phyloP scores from a whole-genome alignment of 2,113 vertebrate species.

The Centropus unirufus region DNA sequence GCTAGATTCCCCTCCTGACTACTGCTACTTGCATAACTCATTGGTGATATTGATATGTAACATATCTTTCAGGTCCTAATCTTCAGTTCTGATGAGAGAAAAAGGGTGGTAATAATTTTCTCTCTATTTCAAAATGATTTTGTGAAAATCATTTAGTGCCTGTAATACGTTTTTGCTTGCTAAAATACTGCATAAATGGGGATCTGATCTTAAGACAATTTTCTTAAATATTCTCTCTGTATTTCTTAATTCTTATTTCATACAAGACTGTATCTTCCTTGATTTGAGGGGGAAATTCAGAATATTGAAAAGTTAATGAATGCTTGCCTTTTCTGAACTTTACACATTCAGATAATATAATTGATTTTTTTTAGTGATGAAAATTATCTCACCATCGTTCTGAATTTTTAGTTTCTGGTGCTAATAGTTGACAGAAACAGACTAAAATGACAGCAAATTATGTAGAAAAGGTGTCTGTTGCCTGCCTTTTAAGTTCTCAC shows the following conservation, averaged over 20 bases:
- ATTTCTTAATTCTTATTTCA: neutral
- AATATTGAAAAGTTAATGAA: neutral
- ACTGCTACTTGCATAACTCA: neutral
- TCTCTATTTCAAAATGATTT: neutral
- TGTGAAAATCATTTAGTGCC: neutral
- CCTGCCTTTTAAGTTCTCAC: neutral
- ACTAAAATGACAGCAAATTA: neutral
- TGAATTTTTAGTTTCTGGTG: neutral
- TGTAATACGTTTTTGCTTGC: neutral
- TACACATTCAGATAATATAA: neutral
- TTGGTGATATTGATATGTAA: neutral
- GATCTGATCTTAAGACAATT: neutral
- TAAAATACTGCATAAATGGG: neutral
- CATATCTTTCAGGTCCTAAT: neutral
- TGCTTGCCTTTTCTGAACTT: neutral
- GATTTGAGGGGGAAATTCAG: neutral
- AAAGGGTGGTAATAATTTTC: neutral
- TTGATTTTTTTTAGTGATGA: neutral
- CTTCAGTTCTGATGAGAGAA: neutral
- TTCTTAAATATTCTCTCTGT: neutral
- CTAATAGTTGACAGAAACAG: neutral
- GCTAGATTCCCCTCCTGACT: neutral
- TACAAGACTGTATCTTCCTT: neutral
- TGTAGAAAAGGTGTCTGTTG: neutral
- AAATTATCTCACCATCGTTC: neutral